Percentiles rank a stretch among this genome's conserved stretches.
Evolutionary conservation across 2,888 invertebrate genomes (phyloP).

Genomic region (Unio pictorum): DNA sequence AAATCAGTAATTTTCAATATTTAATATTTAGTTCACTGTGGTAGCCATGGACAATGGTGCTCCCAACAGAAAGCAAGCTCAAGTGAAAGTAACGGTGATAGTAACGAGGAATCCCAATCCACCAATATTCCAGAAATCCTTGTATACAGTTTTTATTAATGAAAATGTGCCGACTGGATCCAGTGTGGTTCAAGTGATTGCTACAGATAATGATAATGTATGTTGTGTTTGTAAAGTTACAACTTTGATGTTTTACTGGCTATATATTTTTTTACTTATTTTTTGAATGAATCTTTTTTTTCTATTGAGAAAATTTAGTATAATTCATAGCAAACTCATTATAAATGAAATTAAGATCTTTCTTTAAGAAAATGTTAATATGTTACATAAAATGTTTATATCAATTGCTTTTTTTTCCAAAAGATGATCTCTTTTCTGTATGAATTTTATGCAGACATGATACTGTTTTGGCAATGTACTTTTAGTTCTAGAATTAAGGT

Average conservation of each 20-base stretch:
- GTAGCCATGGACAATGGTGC: conserved; percentile 44
- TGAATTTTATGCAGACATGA: no score
- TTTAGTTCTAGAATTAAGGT: no score
- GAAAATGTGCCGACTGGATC: conserved; percentile 32
- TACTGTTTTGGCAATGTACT: no score
- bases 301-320: no score
- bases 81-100: conserved; percentile 44
- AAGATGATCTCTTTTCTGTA: no score
- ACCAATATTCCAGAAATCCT: conserved; percentile 44
- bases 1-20: not conserved
- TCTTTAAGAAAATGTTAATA: no score
- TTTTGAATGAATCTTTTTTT: no score
- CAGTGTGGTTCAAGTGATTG: conserved; percentile 35
- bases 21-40: conserved; percentile 37
- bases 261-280: no score
- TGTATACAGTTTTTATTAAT: conserved; percentile 35
- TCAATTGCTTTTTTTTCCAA: no score
- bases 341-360: no score
- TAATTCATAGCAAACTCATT: no score
- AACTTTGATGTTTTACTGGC: not conserved
- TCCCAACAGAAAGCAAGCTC: conserved; percentile 19
- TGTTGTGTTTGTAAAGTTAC: conserved; percentile 7
- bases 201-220: conserved; percentile 49
- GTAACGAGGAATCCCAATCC: conserved; percentile 57
- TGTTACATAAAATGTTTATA: no score